phyloP scores from a whole-genome alignment of 2,888 invertebrate genomes.

The Epicampocera succincta region DNA sequence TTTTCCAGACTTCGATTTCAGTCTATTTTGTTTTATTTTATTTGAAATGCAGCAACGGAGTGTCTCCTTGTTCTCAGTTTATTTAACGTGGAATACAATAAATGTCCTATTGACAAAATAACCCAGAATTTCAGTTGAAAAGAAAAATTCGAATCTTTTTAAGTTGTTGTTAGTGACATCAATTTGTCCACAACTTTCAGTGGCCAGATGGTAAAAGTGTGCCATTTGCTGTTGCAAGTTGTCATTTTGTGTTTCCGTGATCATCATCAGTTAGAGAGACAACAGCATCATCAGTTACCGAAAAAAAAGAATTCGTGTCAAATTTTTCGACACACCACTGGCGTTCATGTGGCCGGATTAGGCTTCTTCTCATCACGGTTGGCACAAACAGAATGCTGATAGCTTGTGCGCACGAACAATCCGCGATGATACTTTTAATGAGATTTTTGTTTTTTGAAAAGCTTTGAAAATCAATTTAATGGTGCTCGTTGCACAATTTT shows the following conservation, averaged over 20 bases:
- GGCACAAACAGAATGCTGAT: conserved; percentile 9
- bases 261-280: conserved; percentile 26
- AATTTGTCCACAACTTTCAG: conserved; percentile 9
- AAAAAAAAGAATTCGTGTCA: conserved; percentile 4
- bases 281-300: conserved; percentile 14
- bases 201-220: conserved; percentile 25
- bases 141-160: neutral
- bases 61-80: too few species aligned
- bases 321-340: conserved; percentile 35
- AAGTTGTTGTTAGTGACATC: conserved; percentile 9
- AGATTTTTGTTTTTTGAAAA: too few species aligned
- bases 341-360: conserved; percentile 18
- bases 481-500: too few species aligned
- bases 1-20: too few species aligned
- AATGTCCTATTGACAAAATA: neutral
- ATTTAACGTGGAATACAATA: neutral
- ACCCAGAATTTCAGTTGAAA: neutral
- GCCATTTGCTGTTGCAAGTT: neutral
- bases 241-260: neutral
- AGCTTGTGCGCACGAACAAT: neutral
- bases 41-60: too few species aligned
- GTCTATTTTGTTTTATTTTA: too few species aligned
- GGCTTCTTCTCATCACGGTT: neutral
- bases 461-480: too few species aligned
- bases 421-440: too few species aligned